These are phyloP conservation scores for Piaya cayana DNA, from an alignment of 2,113 vertebrate species.

Conservation along the genomic window DNA sequence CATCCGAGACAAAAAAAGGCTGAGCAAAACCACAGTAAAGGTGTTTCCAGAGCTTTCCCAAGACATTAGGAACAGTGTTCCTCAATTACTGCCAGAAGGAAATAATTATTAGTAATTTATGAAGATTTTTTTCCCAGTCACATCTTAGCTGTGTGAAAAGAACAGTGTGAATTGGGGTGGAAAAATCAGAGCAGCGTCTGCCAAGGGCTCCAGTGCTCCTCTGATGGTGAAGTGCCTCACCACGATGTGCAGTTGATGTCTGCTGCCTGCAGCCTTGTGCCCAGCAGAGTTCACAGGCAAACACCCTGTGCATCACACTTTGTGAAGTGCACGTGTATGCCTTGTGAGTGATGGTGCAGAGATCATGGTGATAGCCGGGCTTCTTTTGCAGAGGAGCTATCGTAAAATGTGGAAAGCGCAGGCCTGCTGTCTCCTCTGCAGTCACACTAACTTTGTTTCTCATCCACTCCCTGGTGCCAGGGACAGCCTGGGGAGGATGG, in stretches of 20 bases:
- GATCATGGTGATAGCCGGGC: background rate
- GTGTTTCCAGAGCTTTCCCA: background rate
- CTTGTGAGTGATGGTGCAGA: background rate
- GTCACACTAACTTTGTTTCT: rapidly evolving
- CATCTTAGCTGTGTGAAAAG: background rate
- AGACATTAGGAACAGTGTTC: background rate
- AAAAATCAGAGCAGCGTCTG: background rate
- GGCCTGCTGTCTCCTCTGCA: background rate
- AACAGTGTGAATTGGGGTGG: background rate
- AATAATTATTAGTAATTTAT: background rate
- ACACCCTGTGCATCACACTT: rapidly evolving
- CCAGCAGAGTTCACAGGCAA: background rate
- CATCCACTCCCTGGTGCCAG: rapidly evolving
- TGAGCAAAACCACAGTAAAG: background rate
- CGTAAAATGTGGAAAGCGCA: background rate
- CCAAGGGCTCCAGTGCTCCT: background rate
- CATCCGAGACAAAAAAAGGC: background rate
- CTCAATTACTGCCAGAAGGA: background rate
- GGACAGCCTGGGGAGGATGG: rapidly evolving
- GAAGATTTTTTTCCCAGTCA: background rate
- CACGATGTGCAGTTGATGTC: no score
- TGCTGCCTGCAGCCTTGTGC: background rate
- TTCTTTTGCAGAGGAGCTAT: background rate
- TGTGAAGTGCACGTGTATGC: rapidly evolving
- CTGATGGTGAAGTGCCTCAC: background rate